Conservation (phyloP, 53 echinoderm and acorn worm species). For the Holothuria scabra region DNA sequence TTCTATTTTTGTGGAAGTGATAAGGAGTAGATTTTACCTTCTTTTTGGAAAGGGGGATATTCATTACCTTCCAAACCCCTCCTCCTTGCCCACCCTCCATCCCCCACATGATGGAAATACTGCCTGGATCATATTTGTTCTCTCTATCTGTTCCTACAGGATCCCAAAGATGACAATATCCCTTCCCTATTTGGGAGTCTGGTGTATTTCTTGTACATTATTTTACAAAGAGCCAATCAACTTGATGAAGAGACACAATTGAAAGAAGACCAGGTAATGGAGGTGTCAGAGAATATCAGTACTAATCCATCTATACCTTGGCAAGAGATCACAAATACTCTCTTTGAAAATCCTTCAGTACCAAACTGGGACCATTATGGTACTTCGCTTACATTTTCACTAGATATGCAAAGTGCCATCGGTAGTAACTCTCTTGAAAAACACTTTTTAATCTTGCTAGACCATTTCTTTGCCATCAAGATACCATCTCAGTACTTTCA, state of each 20-base stretch:
- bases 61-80: no score
- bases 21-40: no score
- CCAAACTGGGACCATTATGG: not conserved
- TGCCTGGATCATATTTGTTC: no score
- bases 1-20: no score
- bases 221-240: not conserved
- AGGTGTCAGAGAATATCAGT: not conserved
- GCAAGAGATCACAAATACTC: no score
- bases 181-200: not conserved
- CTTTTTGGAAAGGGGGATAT: no score
- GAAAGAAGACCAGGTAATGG: not conserved
- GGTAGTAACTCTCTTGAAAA: slow-evolving; percentile 14
- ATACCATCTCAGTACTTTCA: not conserved
- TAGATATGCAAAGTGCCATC: not conserved
- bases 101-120: no score
- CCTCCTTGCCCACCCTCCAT: no score
- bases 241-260: no score
- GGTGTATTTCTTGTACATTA: not conserved
- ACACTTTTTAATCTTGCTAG: slow-evolving; percentile 17
- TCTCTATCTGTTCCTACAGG: not conserved
- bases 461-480: slow-evolving; percentile 5
- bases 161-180: not conserved
- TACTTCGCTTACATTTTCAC: not conserved
- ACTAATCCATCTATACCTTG: no score
- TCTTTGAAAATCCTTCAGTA: no score